Percentiles rank a stretch among this genome's conserved stretches.
These are phyloP conservation scores for Sturnira hondurensis DNA, from an alignment of 2,113 vertebrate genomes.

Conservation along the genomic window DNA sequence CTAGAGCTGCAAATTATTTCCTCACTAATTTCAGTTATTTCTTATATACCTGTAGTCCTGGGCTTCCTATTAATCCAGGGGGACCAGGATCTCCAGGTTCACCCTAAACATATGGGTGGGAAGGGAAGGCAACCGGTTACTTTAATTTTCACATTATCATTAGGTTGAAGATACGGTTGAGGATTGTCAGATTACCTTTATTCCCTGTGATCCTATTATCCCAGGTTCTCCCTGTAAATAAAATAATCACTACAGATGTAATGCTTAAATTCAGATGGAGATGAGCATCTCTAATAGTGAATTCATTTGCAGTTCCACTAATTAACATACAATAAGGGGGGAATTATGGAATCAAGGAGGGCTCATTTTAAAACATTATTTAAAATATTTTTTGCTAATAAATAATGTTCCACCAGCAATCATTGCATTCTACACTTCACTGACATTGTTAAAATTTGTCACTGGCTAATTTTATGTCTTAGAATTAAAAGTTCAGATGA, in stretches of 20 bases:
- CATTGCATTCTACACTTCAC: background rate
- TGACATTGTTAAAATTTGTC: background rate
- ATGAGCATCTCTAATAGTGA: background rate
- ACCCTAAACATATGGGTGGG: conserved; percentile 67
- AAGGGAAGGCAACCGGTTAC: background rate
- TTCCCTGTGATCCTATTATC: conserved; percentile 83
- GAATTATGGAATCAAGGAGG: background rate
- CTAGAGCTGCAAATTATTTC: background rate
- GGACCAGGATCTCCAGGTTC: conserved; percentile 86
- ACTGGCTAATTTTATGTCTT: background rate
- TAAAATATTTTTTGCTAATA: background rate
- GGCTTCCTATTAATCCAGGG: conserved; percentile 85
- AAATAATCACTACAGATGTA: background rate
- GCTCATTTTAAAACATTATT: background rate
- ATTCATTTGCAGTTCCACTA: background rate
- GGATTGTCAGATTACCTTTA: conserved; percentile 83
- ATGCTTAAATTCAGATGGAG: conserved; percentile 28
- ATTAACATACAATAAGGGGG: background rate
- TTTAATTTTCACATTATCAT: background rate
- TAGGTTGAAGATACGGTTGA: background rate
- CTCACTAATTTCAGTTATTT: background rate
- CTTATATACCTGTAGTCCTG: conserved; percentile 86
- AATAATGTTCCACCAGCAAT: background rate
- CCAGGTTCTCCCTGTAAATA: conserved; percentile 86
- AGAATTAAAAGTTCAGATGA: conserved; percentile 2